Conservation (phyloP, 2,113 vertebrate genomes). For the Gadus macrocephalus region DNA sequence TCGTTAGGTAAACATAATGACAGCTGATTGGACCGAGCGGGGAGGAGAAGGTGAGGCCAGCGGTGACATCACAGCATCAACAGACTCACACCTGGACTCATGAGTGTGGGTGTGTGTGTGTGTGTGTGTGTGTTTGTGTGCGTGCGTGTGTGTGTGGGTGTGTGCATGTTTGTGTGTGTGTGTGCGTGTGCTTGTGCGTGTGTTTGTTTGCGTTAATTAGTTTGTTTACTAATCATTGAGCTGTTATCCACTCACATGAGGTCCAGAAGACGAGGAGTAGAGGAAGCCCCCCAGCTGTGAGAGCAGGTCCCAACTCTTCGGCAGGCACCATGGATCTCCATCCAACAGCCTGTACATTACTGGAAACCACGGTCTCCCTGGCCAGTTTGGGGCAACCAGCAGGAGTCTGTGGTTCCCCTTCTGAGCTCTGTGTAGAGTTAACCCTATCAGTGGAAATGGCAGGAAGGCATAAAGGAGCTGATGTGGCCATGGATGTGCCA, state of each 20-base stretch:
- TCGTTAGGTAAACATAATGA: conserved; percentile 46
- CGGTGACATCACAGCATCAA: conserved; percentile 35
- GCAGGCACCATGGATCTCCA: too few species aligned
- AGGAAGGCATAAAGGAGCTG: too few species aligned
- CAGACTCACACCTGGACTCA: conserved; percentile 19
- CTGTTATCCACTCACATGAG: neutral
- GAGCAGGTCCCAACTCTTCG: too few species aligned
- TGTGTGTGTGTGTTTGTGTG: neutral
- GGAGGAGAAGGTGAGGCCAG: conserved; percentile 29
- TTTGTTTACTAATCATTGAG: neutral
- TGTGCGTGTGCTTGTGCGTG: conserved; percentile 16
- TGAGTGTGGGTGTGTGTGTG: conserved; percentile 2
- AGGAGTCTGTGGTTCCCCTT: too few species aligned
- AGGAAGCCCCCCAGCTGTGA: too few species aligned
- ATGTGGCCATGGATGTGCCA: too few species aligned
- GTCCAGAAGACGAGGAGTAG: too few species aligned
- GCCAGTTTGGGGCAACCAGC: too few species aligned
- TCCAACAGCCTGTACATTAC: too few species aligned
- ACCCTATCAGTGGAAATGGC: too few species aligned
- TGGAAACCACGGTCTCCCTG: too few species aligned
- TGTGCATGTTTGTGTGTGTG: neutral
- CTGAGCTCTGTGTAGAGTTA: too few species aligned
- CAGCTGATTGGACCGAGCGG: conserved; percentile 45
- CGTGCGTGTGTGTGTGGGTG: conserved; percentile 10
- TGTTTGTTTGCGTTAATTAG: neutral